Evolutionary conservation across 2,113 vertebrate genomes (phyloP).

Genomic region (Tragulus kanchil): DNA sequence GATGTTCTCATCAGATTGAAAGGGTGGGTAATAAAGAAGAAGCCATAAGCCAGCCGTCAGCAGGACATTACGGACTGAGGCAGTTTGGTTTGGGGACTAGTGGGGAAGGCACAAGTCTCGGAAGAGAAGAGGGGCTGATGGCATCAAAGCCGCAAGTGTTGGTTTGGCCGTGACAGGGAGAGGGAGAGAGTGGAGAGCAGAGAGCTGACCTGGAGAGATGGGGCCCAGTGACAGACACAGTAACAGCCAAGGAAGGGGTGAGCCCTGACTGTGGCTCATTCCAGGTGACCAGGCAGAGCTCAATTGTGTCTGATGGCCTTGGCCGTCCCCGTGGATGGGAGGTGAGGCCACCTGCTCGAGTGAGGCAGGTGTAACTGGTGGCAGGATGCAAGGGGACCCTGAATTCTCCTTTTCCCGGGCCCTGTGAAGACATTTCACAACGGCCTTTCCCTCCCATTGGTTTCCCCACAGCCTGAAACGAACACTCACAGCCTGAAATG

Average conservation of each 20-base stretch:
- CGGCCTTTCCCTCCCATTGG: not conserved
- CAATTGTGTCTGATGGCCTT: not conserved
- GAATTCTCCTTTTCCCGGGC: not conserved
- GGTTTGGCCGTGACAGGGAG: too few species aligned
- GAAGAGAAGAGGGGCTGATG: not conserved
- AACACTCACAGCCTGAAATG: not conserved
- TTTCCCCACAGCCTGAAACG: not conserved
- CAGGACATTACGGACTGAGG: not conserved
- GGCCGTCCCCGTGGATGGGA: not conserved
- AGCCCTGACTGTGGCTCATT: not conserved
- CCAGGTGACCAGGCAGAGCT: not conserved
- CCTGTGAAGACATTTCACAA: not conserved
- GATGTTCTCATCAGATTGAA: not conserved
- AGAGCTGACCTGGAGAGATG: not conserved
- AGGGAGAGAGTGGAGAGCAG: not conserved
- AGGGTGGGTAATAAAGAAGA: not conserved
- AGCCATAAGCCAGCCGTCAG: not conserved
- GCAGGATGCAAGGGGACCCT: accelerated
- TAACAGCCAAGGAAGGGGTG: too few species aligned
- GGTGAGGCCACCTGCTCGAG: not conserved
- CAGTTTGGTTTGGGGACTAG: not conserved
- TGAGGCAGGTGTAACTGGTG: not conserved
- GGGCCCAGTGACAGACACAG: not conserved
- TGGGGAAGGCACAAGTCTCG: not conserved
- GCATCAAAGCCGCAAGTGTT: not conserved